Evolutionary conservation across 2,113 vertebrate genomes (phyloP).

Genomic region (Actenoides hombroni): DNA sequence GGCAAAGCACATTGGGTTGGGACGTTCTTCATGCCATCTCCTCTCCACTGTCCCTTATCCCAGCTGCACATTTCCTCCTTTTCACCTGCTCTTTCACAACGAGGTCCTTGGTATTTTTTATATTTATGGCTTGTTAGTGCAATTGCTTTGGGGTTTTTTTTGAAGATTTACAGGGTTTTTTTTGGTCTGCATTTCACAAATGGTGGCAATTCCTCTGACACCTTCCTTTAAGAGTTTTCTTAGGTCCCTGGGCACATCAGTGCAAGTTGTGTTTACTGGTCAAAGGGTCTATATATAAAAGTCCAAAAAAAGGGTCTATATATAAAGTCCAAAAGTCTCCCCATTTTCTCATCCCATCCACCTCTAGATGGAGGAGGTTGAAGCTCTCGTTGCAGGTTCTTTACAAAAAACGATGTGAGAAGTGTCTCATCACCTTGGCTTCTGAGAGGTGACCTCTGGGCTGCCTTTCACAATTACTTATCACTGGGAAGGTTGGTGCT

Average conservation of each 20-base stretch:
- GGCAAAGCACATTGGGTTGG: not conserved
- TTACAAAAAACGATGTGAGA: not conserved
- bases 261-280: not conserved
- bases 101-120: not conserved
- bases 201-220: not conserved
- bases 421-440: not conserved
- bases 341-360: rapidly evolving
- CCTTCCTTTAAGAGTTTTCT: not conserved
- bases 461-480: not conserved
- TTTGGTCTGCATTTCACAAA: not conserved
- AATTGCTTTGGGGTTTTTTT: not conserved
- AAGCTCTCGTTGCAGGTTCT: not conserved
- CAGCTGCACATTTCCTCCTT: not conserved
- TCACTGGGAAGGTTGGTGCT: not conserved
- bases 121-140: not conserved
- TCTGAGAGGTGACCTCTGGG: not conserved
- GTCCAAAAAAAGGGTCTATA: not conserved
- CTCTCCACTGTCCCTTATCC: not conserved
- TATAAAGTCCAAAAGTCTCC: not conserved
- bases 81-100: not conserved
- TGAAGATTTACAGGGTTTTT: not conserved
- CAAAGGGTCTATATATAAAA: not conserved
- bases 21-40: not conserved
- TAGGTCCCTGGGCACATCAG: not conserved
- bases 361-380: not conserved